These are phyloP conservation scores for Tipula helvola DNA, from an alignment of 2,888 invertebrate species.

Conservation along the genomic window DNA sequence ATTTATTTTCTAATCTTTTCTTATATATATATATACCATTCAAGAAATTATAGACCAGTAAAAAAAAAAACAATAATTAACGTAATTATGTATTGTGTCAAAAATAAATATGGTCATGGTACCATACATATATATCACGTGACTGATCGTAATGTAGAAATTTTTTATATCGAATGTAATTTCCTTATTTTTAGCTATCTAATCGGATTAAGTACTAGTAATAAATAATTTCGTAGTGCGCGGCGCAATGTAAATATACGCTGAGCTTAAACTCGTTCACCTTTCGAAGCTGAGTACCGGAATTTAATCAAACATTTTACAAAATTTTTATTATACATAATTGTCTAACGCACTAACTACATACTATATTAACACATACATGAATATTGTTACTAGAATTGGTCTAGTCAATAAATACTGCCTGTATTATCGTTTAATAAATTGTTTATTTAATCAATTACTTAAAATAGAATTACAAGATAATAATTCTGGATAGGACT, in stretches of 20 bases:
- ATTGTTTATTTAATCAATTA: background rate
- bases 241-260: background rate
- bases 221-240: background rate
- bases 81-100: background rate
- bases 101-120: background rate
- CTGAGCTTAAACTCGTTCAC: background rate
- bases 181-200: no score
- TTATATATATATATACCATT: no score
- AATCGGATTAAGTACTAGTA: no score
- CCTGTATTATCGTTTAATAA: background rate
- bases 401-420: background rate
- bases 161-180: no score
- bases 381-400: background rate
- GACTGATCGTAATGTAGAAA: background rate
- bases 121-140: background rate
- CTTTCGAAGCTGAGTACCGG: background rate
- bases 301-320: background rate
- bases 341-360: no score
- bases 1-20: background rate
- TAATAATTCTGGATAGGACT: background rate
- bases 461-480: background rate
- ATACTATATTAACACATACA: background rate
- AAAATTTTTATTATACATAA: background rate
- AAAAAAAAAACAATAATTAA: no score
- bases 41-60: background rate